A percentile compares a stretch with the other conserved stretches of the same genome.
phyloP scores from a whole-genome alignment of 2,888 invertebrate species.

The Nowickia ferox region DNA sequence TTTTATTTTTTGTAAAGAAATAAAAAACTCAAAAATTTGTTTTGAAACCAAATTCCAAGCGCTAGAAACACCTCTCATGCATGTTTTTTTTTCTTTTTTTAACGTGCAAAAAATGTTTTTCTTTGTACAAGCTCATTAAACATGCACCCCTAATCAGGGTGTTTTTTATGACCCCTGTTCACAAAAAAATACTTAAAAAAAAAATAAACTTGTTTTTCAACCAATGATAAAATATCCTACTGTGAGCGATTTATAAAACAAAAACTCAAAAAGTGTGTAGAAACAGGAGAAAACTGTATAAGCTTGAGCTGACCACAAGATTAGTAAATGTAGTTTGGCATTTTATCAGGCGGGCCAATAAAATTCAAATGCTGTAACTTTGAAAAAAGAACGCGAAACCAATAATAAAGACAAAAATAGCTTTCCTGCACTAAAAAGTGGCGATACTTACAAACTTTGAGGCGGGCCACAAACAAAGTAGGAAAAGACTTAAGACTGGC shows the following conservation, averaged over 20 bases:
- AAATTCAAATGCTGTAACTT: neutral
- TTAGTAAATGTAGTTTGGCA: neutral
- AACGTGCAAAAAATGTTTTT: conserved; percentile 6
- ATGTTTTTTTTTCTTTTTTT: neutral
- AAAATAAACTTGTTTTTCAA: conserved; percentile 34
- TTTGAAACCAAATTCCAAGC: conserved; percentile 76
- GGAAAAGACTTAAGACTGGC: neutral
- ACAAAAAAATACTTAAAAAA: neutral
- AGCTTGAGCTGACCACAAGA: neutral
- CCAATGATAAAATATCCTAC: conserved; percentile 55
- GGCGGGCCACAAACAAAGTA: conserved; percentile 15
- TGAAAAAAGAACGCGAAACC: neutral
- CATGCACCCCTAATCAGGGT: conserved; percentile 65
- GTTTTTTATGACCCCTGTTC: conserved; percentile 25
- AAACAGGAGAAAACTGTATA: neutral
- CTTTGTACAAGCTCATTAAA: conserved; percentile 54
- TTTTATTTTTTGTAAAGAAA: conserved; percentile 41
- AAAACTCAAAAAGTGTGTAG: neutral
- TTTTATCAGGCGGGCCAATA: neutral
- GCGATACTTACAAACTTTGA: neutral
- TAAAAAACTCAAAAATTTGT: conserved; percentile 28
- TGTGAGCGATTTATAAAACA: conserved; percentile 37
- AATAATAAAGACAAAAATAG: neutral
- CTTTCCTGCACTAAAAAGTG: neutral
- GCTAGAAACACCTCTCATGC: conserved; percentile 75